Evolutionary conservation across 2,888 invertebrate species (phyloP), one percentile per base, ranked within the genome.

Genomic region (Polydrusus pterygomalis): DNA sequence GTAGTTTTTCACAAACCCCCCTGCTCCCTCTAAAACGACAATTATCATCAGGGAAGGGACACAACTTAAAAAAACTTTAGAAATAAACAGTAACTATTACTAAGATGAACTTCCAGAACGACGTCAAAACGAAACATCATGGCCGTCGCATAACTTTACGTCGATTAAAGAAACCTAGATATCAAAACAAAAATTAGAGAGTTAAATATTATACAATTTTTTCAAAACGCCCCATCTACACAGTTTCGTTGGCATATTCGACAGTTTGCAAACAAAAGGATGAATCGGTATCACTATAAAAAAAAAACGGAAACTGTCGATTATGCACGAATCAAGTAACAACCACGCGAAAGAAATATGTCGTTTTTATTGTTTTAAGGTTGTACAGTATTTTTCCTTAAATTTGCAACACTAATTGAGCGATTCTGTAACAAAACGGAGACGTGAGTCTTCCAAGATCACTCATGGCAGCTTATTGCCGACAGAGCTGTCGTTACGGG

Each of bases 121-220:
- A 60, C 30, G 20, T 20, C 17, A 51, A 18, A 51, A 51, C 18
- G n/a, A 43, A 51, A 51, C 51, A 60, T 45, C 8, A 51, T 65
- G 65, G 65, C 64, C 30, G 65, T 65, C 15, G 65, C 51, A 49
- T 34, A 60, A 60, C 30, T 17, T 38, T 38, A 58, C 34, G 58
- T 58, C 34, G 34, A 13, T 58, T 17, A 58, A 58, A 8, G 58
- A 38, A 38, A 60, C 15, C n/a, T 60, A 38, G 17, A 60, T 60
- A n/a, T 11, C 13, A 11, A 60, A 60, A n/a, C n/a, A n/a, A 60
- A 60, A 38, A 18, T 60, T 40, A 60, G 54, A 60, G 58, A 58
- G 58, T 38, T 60, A 60, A 38, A 15, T 60, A 58, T 17, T 58
- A 60, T 60, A 60, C 58, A 60, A 30, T 54, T 25, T 51, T 54